phyloP scores from a whole-genome alignment of 2,888 invertebrate genomes.

The Brachyptera risi region DNA sequence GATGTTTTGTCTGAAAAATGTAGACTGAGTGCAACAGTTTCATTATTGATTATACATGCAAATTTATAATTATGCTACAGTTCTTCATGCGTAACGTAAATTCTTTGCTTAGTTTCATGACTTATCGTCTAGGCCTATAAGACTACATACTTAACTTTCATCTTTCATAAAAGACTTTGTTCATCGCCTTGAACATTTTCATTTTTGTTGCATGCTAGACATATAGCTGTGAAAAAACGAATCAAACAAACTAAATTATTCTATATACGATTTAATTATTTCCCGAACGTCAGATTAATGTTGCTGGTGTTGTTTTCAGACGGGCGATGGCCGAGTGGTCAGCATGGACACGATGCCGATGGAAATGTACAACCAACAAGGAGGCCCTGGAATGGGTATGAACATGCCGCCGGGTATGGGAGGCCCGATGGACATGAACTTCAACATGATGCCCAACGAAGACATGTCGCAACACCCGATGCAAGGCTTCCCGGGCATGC shows the following conservation, averaged over 20 bases:
- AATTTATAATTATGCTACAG: too few relatives aligned
- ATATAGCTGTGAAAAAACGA: too few relatives aligned
- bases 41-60: too few relatives aligned
- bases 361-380: constrained; percentile 31
- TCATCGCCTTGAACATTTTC: too few relatives aligned
- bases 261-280: background rate
- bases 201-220: too few relatives aligned
- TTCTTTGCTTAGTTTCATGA: too few relatives aligned
- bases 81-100: too few relatives aligned
- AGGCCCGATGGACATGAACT: constrained; percentile 22
- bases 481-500: constrained; percentile 38
- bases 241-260: background rate
- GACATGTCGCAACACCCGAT: constrained; percentile 32
- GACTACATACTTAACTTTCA: too few relatives aligned
- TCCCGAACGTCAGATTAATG: background rate
- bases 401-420: constrained; percentile 17
- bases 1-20: too few relatives aligned
- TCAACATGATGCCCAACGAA: constrained; percentile 45
- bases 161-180: too few relatives aligned
- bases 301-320: constrained; percentile 33
- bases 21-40: too few relatives aligned
- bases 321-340: constrained; percentile 37
- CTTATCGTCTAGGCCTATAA: too few relatives aligned
- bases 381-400: constrained; percentile 23
- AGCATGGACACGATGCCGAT: constrained; percentile 30